phyloP scores from a whole-genome alignment of 1,140 invertebrate species.

The Drosophila kepulauana region DNA sequence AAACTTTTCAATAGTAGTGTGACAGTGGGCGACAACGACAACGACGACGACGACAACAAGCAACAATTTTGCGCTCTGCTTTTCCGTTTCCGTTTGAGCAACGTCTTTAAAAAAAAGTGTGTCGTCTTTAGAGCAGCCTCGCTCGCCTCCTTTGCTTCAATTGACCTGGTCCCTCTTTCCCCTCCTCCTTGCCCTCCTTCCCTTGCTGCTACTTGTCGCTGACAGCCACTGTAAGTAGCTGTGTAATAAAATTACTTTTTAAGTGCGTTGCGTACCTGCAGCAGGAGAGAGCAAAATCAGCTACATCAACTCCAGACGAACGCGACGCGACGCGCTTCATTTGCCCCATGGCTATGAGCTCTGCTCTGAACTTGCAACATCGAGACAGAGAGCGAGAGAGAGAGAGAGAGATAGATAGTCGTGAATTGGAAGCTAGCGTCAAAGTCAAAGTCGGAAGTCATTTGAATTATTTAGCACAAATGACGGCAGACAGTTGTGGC shows the following conservation, averaged over 20 bases:
- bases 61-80: conserved; percentile 58
- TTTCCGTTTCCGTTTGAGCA: conserved; percentile 45
- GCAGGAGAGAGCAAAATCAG: neutral
- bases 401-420: neutral
- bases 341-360: conserved; percentile 31
- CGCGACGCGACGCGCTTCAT: conserved; percentile 47
- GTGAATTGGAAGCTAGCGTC: conserved; percentile 42
- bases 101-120: conserved; percentile 42
- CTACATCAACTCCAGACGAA: neutral
- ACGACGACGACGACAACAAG: conserved; percentile 11
- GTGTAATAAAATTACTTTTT: conserved; percentile 82
- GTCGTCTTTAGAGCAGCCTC: conserved; percentile 1
- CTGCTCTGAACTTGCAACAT: neutral
- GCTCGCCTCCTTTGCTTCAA: neutral
- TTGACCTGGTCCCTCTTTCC: conserved; percentile 2
- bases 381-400: neutral
- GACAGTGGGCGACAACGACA: conserved; percentile 54
- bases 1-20: conserved; percentile 67
- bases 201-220: conserved; percentile 15
- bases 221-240: conserved; percentile 73
- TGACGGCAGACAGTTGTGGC: neutral
- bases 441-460: conserved; percentile 76
- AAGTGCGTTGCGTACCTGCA: conserved; percentile 67
- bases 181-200: neutral
- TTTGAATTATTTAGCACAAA: conserved; percentile 74